Evolutionary conservation across 1,140 invertebrate genomes (phyloP).

Genomic region (Charaxes varanes): DNA sequence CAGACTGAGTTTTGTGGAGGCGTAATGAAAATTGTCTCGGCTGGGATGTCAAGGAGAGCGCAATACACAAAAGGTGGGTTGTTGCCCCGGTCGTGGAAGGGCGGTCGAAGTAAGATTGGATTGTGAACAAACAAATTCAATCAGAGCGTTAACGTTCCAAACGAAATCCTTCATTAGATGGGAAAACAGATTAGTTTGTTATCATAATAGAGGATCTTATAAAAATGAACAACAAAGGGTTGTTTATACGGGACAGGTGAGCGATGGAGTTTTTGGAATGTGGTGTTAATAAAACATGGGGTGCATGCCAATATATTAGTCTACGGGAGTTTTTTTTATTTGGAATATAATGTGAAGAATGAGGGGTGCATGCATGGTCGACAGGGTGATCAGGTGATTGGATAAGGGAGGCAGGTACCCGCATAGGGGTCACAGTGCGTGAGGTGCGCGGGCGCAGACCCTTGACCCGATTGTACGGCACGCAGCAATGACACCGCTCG

Average conservation of each 20-base stretch:
- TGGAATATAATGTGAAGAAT: too few species aligned
- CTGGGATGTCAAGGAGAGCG: constrained; percentile 41
- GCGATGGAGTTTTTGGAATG: constrained; percentile 48
- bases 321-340: too few species aligned
- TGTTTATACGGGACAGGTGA: constrained; percentile 51
- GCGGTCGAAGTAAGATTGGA: constrained; percentile 19
- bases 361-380: too few species aligned
- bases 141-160: constrained; percentile 11
- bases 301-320: too few species aligned
- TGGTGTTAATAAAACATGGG: constrained; percentile 21
- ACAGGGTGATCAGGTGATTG: constrained; percentile 59
- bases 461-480: constrained; percentile 70
- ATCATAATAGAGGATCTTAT: constrained; percentile 21
- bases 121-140: constrained; percentile 18
- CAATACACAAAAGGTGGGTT: constrained; percentile 38
- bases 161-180: constrained; percentile 9
- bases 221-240: constrained; percentile 34
- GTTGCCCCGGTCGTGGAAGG: constrained; percentile 39
- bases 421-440: constrained; percentile 27
- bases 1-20: constrained; percentile 42
- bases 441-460: constrained; percentile 44
- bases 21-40: constrained; percentile 51
- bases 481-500: constrained; percentile 71
- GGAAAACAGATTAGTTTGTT: constrained; percentile 16
- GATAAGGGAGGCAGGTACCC: constrained; percentile 53